Evolutionary conservation across 2,797 vertebrate genomes (phyloP).

Genomic region (Syngnathus acus): DNA sequence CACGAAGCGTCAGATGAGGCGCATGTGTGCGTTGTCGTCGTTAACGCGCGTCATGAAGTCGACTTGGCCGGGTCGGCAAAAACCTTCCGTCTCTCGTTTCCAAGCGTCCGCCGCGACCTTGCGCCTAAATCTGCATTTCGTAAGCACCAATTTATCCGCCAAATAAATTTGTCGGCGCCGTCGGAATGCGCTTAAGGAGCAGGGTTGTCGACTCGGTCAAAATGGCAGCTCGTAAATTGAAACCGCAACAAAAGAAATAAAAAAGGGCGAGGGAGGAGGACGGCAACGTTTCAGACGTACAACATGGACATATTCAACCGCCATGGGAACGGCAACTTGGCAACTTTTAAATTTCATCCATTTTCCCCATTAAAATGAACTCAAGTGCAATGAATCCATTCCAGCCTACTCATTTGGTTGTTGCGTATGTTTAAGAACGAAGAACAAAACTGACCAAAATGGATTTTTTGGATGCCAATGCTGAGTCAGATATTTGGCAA

Average conservation of each 20-base stretch:
- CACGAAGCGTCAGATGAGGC: constrained; percentile 38
- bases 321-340: too few species aligned
- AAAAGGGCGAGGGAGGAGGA: constrained; percentile 52
- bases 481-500: too few species aligned
- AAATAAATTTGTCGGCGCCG: constrained; percentile 69
- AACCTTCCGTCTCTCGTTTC: constrained; percentile 13
- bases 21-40: not conserved
- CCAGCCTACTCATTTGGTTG: too few species aligned
- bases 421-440: too few species aligned
- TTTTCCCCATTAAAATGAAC: too few species aligned
- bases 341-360: too few species aligned
- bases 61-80: not conserved
- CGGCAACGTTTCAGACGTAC: not conserved
- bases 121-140: constrained; percentile 48
- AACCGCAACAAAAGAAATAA: constrained; percentile 38
- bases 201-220: constrained; percentile 63
- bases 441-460: too few species aligned
- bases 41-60: not conserved
- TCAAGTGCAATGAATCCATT: too few species aligned
- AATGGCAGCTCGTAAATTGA: constrained; percentile 67
- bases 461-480: too few species aligned
- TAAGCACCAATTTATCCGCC: constrained; percentile 68
- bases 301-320: not conserved
- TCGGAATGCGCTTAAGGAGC: constrained; percentile 65
- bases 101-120: constrained; percentile 62